These are phyloP conservation scores for Andricus quercusramuli DNA, from an alignment of 2,888 invertebrate species.

Conservation along the genomic window DNA sequence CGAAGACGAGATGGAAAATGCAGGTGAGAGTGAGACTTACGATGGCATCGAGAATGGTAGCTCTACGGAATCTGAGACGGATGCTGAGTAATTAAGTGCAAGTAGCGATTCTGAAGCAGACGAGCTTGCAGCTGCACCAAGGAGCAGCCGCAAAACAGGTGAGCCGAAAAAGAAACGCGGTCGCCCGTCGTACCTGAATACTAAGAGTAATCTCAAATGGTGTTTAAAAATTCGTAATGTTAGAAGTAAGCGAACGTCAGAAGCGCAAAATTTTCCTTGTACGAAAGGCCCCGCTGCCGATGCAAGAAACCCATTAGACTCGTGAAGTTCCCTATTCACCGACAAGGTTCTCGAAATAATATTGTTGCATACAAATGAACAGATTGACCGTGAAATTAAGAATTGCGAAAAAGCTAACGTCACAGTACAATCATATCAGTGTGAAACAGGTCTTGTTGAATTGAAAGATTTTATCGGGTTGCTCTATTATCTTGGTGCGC, in stretches of 20 bases:
- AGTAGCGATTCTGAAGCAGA: too few species aligned
- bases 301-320: background rate
- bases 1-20: too few species aligned
- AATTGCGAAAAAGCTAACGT: background rate
- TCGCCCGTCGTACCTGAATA: background rate
- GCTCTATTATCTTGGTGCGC: background rate
- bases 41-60: too few species aligned
- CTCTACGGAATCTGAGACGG: too few species aligned
- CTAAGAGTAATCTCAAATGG: background rate
- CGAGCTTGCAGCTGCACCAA: too few species aligned
- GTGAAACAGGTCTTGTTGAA: background rate
- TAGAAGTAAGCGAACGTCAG: background rate
- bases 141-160: background rate
- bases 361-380: slow-evolving; percentile 10
- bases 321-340: background rate
- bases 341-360: background rate
- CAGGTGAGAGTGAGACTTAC: too few species aligned
- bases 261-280: background rate
- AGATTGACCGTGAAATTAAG: background rate
- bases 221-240: too few species aligned
- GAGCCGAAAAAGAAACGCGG: background rate
- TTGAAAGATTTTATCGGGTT: background rate
- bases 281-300: background rate
- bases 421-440: background rate
- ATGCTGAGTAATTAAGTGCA: too few species aligned